Evolutionary conservation across 2,888 invertebrate species (phyloP).

Genomic region (Lepidocyrtinus sp.): DNA sequence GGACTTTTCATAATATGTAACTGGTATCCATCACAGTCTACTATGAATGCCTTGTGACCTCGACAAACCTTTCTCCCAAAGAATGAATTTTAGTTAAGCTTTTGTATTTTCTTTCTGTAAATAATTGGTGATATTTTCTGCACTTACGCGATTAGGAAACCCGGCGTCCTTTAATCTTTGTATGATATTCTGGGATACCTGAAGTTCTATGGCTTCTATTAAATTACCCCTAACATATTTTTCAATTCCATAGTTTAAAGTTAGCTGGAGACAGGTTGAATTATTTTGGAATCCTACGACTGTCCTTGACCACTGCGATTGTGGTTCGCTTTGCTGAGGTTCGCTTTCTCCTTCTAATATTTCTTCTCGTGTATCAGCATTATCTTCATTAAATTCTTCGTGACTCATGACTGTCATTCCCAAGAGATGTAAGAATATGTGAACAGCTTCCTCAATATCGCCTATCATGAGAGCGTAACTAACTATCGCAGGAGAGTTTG

Average conservation of each 20-base stretch:
- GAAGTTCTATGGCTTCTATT: constrained; percentile 17
- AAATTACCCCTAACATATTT: constrained; percentile 23
- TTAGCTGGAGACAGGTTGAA: constrained; percentile 12
- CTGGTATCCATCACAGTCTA: constrained; percentile 23
- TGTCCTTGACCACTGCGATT: constrained; percentile 34
- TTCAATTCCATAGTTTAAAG: constrained; percentile 26
- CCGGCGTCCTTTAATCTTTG: background rate
- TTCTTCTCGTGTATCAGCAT: no score
- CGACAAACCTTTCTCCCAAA: background rate
- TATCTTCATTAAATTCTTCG: constrained; percentile 23
- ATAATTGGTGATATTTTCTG: no score
- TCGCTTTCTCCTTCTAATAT: no score
- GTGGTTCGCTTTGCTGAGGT: no score
- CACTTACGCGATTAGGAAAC: background rate
- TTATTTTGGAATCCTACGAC: background rate
- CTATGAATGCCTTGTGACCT: background rate
- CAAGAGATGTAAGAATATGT: constrained; percentile 30
- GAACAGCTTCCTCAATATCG: constrained; percentile 35
- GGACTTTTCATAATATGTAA: constrained; percentile 4
- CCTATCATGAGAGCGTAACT: constrained; percentile 32
- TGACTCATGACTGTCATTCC: constrained; percentile 36
- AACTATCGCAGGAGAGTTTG: no score
- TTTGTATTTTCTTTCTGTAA: no score
- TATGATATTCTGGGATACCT: background rate
- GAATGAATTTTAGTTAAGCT: no score